Percentiles rank a stretch among this genome's conserved stretches.
These are phyloP conservation scores for Megastigmus dorsalis DNA, from an alignment of 2,888 invertebrate species.

Conservation along the genomic window DNA sequence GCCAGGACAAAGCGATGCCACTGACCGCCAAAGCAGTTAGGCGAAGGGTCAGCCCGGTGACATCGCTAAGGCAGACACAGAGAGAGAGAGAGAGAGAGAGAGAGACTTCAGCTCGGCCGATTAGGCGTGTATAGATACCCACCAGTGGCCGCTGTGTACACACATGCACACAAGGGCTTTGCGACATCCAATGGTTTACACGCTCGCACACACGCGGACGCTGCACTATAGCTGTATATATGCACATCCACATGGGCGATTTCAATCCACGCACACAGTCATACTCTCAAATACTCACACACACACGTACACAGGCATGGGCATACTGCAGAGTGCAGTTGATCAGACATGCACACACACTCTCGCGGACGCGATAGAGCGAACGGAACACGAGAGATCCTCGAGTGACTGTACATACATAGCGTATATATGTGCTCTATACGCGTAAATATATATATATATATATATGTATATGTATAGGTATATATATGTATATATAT, in stretches of 20 bases:
- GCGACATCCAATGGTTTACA: constrained; percentile 27
- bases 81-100: constrained; percentile 24
- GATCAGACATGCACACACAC: neutral
- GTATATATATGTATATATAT: neutral
- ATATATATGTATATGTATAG: neutral
- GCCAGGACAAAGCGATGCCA: constrained; percentile 9
- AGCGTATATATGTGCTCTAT: neutral
- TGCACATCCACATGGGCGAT: neutral
- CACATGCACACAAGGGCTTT: constrained; percentile 49
- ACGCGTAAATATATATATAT: neutral
- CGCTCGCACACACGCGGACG: neutral
- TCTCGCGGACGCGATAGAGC: neutral
- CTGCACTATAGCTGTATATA: no score
- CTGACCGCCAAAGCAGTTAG: constrained; percentile 2
- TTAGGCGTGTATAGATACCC: constrained; percentile 41
- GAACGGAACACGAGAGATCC: neutral
- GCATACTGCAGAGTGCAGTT: no score
- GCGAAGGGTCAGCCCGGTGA: constrained; percentile 37
- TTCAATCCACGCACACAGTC: neutral
- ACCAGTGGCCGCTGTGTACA: constrained; percentile 49
- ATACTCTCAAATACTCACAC: neutral
- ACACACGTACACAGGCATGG: neutral
- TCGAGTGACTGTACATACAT: no score
- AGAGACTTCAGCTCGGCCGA: constrained; percentile 27
- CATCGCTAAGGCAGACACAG: constrained; percentile 10